Conservation (phyloP, 2,797 vertebrate species). For the Microctenopoma steveboyesi region DNA sequence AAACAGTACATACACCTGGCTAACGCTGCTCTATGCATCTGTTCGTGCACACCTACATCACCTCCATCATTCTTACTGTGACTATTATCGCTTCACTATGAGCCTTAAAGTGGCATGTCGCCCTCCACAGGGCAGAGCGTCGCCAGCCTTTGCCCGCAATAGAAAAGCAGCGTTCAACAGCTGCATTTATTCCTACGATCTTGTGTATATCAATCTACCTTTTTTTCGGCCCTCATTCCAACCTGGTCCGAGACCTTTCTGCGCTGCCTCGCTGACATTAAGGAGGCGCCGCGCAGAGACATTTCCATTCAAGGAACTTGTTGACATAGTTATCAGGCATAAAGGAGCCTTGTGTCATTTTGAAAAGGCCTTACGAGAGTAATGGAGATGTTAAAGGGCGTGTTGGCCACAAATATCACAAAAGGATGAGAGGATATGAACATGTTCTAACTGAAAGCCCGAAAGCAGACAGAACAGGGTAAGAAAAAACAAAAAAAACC, state of each 20-base stretch:
- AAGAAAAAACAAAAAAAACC: constrained; percentile 14
- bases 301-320: constrained; percentile 76
- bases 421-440: constrained; percentile 73
- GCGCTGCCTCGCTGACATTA: constrained; percentile 64
- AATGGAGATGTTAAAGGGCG: constrained; percentile 74
- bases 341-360: constrained; percentile 68
- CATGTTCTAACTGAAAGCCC: constrained; percentile 61
- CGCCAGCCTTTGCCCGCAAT: background rate
- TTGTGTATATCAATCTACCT: constrained; percentile 37
- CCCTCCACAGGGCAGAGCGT: background rate
- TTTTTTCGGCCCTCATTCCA: constrained; percentile 22
- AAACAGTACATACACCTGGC: too few relatives aligned
- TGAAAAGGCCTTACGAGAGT: constrained; percentile 72
- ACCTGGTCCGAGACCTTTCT: constrained; percentile 53
- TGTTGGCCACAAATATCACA: constrained; percentile 75
- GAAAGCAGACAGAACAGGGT: constrained; percentile 49
- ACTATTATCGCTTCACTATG: constrained; percentile 32
- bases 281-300: constrained; percentile 53
- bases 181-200: constrained; percentile 6
- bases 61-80: constrained; percentile 6
- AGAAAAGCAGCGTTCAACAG: background rate
- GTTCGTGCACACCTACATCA: constrained; percentile 7
- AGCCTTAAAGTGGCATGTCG: constrained; percentile 24
- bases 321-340: constrained; percentile 78
- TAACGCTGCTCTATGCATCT: background rate